These are phyloP conservation scores for Malachius bipustulatus DNA, from an alignment of 2,888 invertebrate genomes.

Conservation along the genomic window DNA sequence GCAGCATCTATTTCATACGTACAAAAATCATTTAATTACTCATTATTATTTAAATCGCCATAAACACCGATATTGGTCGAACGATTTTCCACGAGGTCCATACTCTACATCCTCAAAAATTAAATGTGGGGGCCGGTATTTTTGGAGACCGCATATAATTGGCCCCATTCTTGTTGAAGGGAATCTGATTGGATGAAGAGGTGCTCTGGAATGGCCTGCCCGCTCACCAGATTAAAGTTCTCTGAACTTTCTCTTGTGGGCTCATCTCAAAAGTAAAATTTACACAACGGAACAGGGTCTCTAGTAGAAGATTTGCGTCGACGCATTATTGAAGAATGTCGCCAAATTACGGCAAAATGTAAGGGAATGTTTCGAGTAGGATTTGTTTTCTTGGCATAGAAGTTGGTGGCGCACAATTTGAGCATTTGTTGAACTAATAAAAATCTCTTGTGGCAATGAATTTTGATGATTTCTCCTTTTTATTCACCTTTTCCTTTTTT, in stretches of 20 bases:
- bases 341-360: background rate
- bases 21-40: no score
- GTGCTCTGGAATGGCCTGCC: background rate
- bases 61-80: no score
- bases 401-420: constrained; percentile 1
- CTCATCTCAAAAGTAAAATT: background rate
- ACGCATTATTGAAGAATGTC: constrained; percentile 2
- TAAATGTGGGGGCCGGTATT: no score
- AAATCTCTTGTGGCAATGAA: no score
- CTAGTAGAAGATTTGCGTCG: background rate
- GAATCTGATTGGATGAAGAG: background rate
- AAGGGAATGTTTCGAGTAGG: background rate
- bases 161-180: no score
- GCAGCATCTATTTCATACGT: no score
- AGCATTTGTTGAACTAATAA: background rate
- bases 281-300: constrained; percentile 1
- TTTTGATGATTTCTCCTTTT: background rate
- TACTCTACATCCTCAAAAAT: no score
- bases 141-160: no score
- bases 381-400: constrained; percentile 1
- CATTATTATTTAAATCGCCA: no score
- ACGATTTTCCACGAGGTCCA: no score
- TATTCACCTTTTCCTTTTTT: background rate
- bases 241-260: constrained; percentile 3
- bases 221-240: background rate